Base-by-base conservation (phyloP, 2,888 invertebrate genomes). In the Lobophora halterata region DNA sequence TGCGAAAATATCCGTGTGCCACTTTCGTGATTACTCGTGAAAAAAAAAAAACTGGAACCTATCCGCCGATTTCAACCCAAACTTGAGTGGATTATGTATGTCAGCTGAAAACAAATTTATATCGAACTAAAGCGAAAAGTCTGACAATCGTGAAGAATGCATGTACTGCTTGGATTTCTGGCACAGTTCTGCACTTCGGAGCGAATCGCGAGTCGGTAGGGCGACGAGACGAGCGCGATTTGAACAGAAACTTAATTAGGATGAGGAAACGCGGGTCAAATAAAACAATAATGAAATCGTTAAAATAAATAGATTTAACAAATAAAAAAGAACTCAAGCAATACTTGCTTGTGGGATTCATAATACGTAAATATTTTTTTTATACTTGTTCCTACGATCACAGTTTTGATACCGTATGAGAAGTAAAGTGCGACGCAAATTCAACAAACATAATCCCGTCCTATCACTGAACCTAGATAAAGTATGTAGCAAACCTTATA, bases 81-180 rank as follows among this genome's bases (percentile, higher is more conserved):
- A 25, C 28, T 23, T 37, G 10, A 28, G 18, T 19, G 24, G 19
- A 33, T 17, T 21, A 32, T 26, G 29, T 12, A 11, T 25, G 23
- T 37, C 18, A 32, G 38, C 21, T 25, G 36, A 36, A 38, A 48
- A 36, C 31, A 44, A 43, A 46, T 40, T 39, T 38, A 33, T 34
- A 21, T 39, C 29, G 30, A 21, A 16, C 44, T 58, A 53, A 57
- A 52, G 52, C 41, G 46, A 39, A 57, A 61, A 58, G 49, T 58
- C 57, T 55, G 57, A 64, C 63, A 61, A 61, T 62, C 67, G 71
- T 67, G 59, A 69, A 71, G 66, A 64, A 73, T 71, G 66, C 63
- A 68, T 61, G 69, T 55, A 54, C 52, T 61, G 53, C 59, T 53
- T 53, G 53, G 46, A 61, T 68, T 69, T 58, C 60, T 50, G 53